phyloP scores from a whole-genome alignment of 2,888 invertebrate species.

The Cataglyphis altisquamis region DNA sequence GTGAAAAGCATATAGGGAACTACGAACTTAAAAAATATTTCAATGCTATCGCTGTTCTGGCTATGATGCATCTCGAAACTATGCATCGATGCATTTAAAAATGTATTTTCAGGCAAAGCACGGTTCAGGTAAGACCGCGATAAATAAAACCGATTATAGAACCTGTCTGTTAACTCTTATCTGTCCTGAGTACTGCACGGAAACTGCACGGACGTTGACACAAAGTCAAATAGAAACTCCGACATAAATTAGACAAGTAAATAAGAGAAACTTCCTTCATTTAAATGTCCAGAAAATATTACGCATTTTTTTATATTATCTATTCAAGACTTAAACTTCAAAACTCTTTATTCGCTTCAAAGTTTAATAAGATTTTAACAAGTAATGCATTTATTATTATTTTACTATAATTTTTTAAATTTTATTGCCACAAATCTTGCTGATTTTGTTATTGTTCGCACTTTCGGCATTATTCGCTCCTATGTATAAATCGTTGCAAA shows the following conservation, averaged over 20 bases:
- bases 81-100: not conserved
- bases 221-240: not conserved
- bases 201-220: not conserved
- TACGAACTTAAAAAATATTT: not conserved
- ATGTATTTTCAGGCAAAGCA: not conserved
- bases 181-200: not conserved
- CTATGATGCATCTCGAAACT: not conserved
- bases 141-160: not conserved
- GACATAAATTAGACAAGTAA: not conserved
- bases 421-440: not conserved
- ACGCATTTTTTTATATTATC: not conserved
- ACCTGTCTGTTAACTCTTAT: not conserved
- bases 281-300: not conserved
- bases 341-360: not conserved
- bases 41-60: not conserved
- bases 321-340: not conserved
- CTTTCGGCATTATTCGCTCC: not conserved
- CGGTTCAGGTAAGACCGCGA: not conserved
- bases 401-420: not conserved
- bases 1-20: not conserved
- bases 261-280: not conserved
- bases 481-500: constrained; percentile 28
- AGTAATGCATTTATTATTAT: not conserved
- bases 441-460: not conserved
- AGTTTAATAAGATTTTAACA: not conserved